Percentiles rank a stretch among this genome's conserved stretches.
Conservation (phyloP, 2,888 invertebrate genomes). For the Brenthis ino region DNA sequence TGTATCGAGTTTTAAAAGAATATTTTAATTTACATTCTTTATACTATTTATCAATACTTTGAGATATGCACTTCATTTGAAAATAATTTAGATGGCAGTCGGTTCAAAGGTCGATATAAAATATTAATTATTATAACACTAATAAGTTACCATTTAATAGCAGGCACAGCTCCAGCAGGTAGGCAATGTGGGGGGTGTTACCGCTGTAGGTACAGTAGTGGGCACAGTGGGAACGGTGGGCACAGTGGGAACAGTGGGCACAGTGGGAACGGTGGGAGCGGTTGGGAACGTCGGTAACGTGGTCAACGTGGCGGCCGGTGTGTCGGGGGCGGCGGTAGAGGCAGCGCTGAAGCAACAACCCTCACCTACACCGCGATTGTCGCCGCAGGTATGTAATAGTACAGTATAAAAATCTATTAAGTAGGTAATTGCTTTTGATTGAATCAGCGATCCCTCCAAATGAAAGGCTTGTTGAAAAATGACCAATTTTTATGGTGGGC, state of each 20-base stretch:
- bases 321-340: constrained; percentile 52
- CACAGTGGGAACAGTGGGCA: constrained; percentile 44
- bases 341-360: constrained; percentile 70
- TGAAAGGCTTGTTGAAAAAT: no score
- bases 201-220: constrained; percentile 51
- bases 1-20: no score
- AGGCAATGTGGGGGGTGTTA: constrained; percentile 52
- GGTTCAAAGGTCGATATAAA: not conserved
- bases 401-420: no score
- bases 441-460: no score
- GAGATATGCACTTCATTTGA: no score
- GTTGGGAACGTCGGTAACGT: constrained; percentile 50
- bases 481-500: no score
- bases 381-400: constrained; percentile 62
- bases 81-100: not conserved
- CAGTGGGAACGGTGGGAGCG: constrained; percentile 47
- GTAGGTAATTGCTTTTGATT: no score
- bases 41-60: no score
- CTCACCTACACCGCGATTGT: constrained; percentile 69
- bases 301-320: constrained; percentile 36
- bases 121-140: not conserved
- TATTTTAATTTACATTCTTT: no score
- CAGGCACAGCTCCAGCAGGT: constrained; percentile 87
- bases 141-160: constrained; percentile 55
- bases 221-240: constrained; percentile 51